phyloP scores from a whole-genome alignment of 2,113 vertebrate genomes.

The Heterotilapia buettikoferi region DNA sequence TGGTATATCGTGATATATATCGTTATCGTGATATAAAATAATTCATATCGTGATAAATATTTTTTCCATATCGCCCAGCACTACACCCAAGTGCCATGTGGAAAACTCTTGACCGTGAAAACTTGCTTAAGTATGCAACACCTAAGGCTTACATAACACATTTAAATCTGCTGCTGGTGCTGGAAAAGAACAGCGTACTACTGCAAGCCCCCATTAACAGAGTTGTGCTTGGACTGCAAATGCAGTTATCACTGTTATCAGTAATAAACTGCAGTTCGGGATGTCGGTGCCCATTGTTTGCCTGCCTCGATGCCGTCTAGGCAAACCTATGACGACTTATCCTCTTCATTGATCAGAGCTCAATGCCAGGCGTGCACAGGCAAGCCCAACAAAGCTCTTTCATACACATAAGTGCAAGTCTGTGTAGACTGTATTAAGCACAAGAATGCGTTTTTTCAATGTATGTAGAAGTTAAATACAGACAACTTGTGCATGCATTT shows the following conservation, averaged over 20 bases:
- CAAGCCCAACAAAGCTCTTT: slow-evolving; percentile 6
- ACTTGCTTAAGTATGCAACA: not conserved
- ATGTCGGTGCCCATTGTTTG: not conserved
- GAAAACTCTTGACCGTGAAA: not conserved
- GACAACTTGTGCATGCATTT: not conserved
- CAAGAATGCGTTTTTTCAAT: not conserved
- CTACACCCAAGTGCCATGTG: not conserved
- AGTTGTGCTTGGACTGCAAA: not conserved
- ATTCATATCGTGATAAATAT: too few species aligned
- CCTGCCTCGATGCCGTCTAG: not conserved
- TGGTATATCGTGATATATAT: too few species aligned
- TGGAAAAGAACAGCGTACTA: not conserved
- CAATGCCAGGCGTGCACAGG: not conserved
- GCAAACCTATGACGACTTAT: not conserved
- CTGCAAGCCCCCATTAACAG: not conserved
- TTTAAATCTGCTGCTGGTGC: not conserved
- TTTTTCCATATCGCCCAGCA: too few species aligned
- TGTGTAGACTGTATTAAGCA: not conserved
- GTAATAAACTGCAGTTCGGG: not conserved
- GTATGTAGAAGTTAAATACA: not conserved
- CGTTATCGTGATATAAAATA: too few species aligned
- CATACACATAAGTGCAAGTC: not conserved
- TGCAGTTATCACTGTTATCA: not conserved
- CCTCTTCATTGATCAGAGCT: slow-evolving; percentile 31
- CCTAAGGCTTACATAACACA: not conserved